A percentile compares a stretch with the other conserved stretches of the same genome.
Evolutionary conservation across 2,888 invertebrate species (phyloP).

Genomic region (Eupithecia subfuscata): DNA sequence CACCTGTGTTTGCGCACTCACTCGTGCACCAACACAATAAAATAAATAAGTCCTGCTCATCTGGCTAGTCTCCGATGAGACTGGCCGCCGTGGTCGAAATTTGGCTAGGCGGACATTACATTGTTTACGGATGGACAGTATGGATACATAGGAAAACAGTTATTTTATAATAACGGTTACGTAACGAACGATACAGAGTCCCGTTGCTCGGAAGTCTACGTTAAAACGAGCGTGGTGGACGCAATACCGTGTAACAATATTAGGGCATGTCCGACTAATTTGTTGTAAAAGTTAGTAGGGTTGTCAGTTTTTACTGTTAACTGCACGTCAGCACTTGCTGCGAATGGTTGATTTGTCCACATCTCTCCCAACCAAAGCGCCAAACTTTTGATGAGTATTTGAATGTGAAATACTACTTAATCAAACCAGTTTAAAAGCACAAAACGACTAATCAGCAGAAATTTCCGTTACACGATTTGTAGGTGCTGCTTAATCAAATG

Average conservation of each 20-base stretch:
- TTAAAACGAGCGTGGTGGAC: not conserved
- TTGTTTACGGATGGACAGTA: too few species aligned
- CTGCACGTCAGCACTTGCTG: not conserved
- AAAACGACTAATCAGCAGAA: not conserved
- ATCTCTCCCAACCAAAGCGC: not conserved
- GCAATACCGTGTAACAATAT: constrained; percentile 6
- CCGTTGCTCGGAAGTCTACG: constrained; percentile 9
- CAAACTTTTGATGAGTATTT: not conserved
- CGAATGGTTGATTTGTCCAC: not conserved
- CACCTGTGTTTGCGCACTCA: too few species aligned
- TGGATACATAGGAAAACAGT: not conserved
- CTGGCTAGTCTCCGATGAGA: too few species aligned
- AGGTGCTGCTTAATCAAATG: not conserved
- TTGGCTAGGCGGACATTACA: too few species aligned
- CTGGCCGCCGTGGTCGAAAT: too few species aligned
- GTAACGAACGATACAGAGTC: not conserved
- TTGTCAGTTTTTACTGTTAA: constrained; percentile 8
- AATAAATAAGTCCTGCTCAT: too few species aligned
- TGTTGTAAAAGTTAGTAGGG: constrained; percentile 6
- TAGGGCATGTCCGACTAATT: constrained; percentile 10
- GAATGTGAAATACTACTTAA: not conserved
- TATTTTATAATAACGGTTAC: not conserved
- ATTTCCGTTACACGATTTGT: not conserved
- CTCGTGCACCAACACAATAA: too few species aligned
- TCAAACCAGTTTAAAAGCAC: not conserved